Conservation (phyloP, 1,140 invertebrate species). For the Colletes gigas region DNA sequence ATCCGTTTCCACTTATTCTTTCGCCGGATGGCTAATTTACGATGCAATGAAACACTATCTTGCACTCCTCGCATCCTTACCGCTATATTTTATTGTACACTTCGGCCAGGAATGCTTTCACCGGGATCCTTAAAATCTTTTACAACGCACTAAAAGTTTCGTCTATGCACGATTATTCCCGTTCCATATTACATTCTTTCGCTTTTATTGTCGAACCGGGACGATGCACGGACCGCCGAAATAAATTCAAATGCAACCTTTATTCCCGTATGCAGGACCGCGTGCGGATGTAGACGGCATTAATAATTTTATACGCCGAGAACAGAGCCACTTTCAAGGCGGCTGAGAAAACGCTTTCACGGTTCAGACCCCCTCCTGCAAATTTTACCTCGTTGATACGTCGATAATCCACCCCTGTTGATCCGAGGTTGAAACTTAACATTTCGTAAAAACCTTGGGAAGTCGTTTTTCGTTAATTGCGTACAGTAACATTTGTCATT, state of each 20-base stretch:
- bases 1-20: constrained; percentile 36
- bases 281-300: not conserved
- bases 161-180: not conserved
- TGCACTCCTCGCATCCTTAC: not conserved
- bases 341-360: not conserved
- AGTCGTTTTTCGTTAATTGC: no score
- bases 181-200: not conserved
- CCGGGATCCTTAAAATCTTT: constrained; percentile 7
- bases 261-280: not conserved
- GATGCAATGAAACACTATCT: constrained; percentile 17
- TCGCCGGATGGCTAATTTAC: constrained; percentile 23
- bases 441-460: no score
- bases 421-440: not conserved
- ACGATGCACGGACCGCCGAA: not conserved
- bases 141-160: not conserved
- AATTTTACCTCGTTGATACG: constrained; percentile 14
- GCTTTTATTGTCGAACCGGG: no score
- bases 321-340: not conserved
- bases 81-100: not conserved
- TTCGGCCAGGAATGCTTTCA: constrained; percentile 1
- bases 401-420: constrained; percentile 15
- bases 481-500: no score
- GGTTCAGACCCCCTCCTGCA: no score
- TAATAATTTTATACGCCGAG: not conserved
- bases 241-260: not conserved